Conservation (phyloP, 2,797 vertebrate species). For the Thripadectes ignobilis region DNA sequence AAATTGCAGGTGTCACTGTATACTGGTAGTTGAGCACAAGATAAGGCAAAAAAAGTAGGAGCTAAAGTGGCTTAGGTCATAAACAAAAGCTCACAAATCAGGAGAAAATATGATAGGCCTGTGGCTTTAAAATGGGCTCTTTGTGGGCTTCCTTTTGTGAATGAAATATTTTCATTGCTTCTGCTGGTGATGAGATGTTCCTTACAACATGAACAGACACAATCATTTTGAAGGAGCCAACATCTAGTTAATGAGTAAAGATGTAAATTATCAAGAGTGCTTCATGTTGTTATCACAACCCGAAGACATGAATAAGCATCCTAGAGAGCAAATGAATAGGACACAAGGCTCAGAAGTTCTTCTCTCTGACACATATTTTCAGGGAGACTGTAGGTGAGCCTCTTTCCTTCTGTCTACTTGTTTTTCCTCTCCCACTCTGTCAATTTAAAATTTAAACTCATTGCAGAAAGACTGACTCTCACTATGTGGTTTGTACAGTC, state of each 20-base stretch:
- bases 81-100: background rate
- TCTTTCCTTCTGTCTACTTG: background rate
- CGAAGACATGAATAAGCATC: background rate
- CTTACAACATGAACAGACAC: background rate
- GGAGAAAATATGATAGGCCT: background rate
- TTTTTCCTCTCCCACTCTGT: background rate
- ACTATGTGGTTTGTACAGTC: background rate
- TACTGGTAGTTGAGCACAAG: background rate
- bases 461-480: background rate
- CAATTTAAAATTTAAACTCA: slow-evolving; percentile 24
- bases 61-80: background rate
- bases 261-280: background rate
- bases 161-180: background rate
- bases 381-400: background rate
- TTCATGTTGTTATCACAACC: background rate
- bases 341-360: background rate
- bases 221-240: background rate
- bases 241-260: background rate
- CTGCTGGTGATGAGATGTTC: background rate
- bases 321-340: background rate
- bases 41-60: slow-evolving; percentile 10
- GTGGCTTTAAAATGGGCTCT: slow-evolving; percentile 2
- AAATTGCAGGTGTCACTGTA: slow-evolving; percentile 52
- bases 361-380: background rate
- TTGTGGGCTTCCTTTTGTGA: background rate